Evolutionary conservation across 1,140 invertebrate species (phyloP), one percentile per base, ranked within the genome.

Genomic region (Megathymus violae): DNA sequence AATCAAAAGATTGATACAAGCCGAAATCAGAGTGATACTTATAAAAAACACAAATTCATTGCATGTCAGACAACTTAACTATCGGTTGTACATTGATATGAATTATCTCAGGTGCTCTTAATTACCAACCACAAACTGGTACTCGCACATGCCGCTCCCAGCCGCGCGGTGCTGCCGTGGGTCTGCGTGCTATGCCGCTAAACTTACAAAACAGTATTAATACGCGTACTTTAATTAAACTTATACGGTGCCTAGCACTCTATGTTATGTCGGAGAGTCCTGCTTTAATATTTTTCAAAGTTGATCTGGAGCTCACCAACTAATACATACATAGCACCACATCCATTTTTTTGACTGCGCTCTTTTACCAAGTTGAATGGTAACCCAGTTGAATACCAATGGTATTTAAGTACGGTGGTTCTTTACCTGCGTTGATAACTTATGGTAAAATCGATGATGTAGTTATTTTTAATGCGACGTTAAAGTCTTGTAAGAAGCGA

Each of bases 161-260:
- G 34, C 19, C 34, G 17, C 10, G 4, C 4, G 9, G 7, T 31
- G 27, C 1, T 25, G 22, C 27, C 1, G 4, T 31, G 19, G 19
- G 11, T 19, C 22, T 17, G 51, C 51, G n/a, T n/a, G n/a, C n/a
- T n/a, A n/a, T n/a, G 25, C 51, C 17, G 51, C 19, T 54, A 41
- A 41, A 41, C 51, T 54, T 54, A 54, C 51, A 54, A 54, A 54
- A 54, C 4, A 41, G 51, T 54, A 54, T 54, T 54, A 54, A 41
- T 54, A 54, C 36, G n/a, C n/a, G n/a, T n/a, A n/a, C 25, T 54
- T 40, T 54, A 47, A 47, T 47, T 47, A 47, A 25, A 47, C 44
- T 46, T 46, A 6, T 5, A 46, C 9, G n/a, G 7, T 46, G 44
- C 13, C 15, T 10, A 46, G 19, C n/a, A 7, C n/a, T 46, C 11